Evolutionary conservation across 1,140 invertebrate species (phyloP).

Genomic region (Zaprionus taronus): DNA sequence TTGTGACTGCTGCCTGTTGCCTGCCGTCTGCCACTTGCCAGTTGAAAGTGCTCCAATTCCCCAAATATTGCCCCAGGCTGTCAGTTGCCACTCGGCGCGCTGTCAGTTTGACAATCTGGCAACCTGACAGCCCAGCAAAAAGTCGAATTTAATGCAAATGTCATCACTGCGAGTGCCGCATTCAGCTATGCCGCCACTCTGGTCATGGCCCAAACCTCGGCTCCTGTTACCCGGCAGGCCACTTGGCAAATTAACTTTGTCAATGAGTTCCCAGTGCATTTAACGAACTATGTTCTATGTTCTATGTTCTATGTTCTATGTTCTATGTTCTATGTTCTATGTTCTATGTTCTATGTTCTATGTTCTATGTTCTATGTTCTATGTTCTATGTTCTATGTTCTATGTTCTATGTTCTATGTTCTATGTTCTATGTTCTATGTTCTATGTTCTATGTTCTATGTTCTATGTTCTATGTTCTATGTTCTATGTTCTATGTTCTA

Average conservation of each 20-base stretch:
- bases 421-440: too few relatives aligned
- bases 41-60: conserved; percentile 6
- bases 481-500: too few relatives aligned
- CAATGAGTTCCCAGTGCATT: too few relatives aligned
- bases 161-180: conserved; percentile 1
- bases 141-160: conserved; percentile 5
- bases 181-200: neutral
- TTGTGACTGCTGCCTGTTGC: neutral
- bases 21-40: neutral
- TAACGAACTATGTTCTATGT: too few relatives aligned
- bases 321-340: too few relatives aligned
- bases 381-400: too few relatives aligned
- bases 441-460: too few relatives aligned
- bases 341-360: too few relatives aligned
- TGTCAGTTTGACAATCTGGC: conserved; percentile 28
- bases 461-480: too few relatives aligned
- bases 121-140: conserved; percentile 11
- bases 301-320: too few relatives aligned
- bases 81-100: conserved; percentile 4
- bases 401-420: too few relatives aligned
- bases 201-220: neutral
- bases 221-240: neutral
- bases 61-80: conserved; percentile 18
- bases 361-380: too few relatives aligned
- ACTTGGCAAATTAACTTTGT: neutral